These are phyloP conservation scores for Eunapius fragilis DNA, from an alignment of 37 sponge, comb jelly and placozoan species.

Conservation along the genomic window DNA sequence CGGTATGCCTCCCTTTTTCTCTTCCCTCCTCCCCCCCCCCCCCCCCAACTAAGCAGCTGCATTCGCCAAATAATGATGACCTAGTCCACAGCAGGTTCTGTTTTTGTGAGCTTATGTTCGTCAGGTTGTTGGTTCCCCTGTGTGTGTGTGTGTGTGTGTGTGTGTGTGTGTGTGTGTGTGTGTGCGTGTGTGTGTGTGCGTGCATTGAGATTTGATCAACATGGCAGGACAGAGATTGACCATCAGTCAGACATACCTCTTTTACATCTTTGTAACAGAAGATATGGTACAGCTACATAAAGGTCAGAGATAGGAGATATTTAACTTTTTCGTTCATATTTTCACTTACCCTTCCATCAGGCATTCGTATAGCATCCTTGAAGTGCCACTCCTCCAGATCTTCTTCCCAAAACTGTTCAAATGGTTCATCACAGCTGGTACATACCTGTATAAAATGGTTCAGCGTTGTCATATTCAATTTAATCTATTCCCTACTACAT, in stretches of 20 bases:
- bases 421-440: constrained; percentile 70
- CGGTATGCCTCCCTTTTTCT: too few species aligned
- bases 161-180: constrained; percentile 23
- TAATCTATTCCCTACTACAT: background rate
- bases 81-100: background rate
- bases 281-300: constrained; percentile 61
- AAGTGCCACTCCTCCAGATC: constrained; percentile 90
- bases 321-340: background rate
- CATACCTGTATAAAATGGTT: constrained; percentile 47
- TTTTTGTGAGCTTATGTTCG: background rate
- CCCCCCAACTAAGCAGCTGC: background rate
- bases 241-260: constrained; percentile 14
- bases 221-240: too few species aligned
- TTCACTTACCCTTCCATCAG: constrained; percentile 19
- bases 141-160: constrained; percentile 34
- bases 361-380: constrained; percentile 73
- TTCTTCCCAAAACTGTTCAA: constrained; percentile 91
- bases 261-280: constrained; percentile 77
- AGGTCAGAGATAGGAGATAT: background rate
- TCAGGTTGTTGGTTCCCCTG: background rate
- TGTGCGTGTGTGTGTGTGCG: background rate
- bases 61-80: background rate
- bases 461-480: background rate
- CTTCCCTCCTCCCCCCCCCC: background rate
- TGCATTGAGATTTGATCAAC: constrained; percentile 1